Evolutionary conservation across 2,888 invertebrate genomes (phyloP), one percentile per base, ranked within the genome.

Genomic region (Rotaria socialis): DNA sequence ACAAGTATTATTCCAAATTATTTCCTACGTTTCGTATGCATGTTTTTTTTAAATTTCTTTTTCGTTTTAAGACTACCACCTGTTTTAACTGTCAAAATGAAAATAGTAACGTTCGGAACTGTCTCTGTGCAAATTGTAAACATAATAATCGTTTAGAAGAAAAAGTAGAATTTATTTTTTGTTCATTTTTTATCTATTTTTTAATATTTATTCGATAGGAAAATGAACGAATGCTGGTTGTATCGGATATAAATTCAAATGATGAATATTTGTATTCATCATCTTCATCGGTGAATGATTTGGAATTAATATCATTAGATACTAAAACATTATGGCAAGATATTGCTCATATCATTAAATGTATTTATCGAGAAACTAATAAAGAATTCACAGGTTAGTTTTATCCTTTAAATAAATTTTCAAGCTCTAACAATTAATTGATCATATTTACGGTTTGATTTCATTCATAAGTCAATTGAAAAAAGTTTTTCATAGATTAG

Each of bases 281-380:
- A 67, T 67, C 35, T 67, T 67, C 35, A 14, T 67, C 67, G 35
- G n/a, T 24, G 1, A 43, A 80, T 80, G 80, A 80, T 24, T 43
- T n/a, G 3, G 80, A 80, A 80, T 47, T 47, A 47, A 80, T 80
- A 11, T 80, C 80, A 47, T 47, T 47, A 24, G 80, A 47, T 47
- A 80, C 24, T 11, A 43, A 14, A 80, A 43, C 47, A 47, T 24
- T 80, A 80, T 80, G 80, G 80, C 80, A 80, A 7, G 22, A 24
- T 47, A n/a, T 80, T 80, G 43, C 80, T n/a, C 80, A 80, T n/a
- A 24, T 80, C 10, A 47, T 80, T 47, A 80, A 80, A 80, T 80
- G 47, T 43, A 80, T 80, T n/a, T 80, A 80, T 80, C 43, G 47
- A 41, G 47, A 80, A 47, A 80, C 80, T 24, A 5, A 47, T 47